phyloP scores from a whole-genome alignment of 2,113 vertebrate genomes.

The Cavia porcellus region DNA sequence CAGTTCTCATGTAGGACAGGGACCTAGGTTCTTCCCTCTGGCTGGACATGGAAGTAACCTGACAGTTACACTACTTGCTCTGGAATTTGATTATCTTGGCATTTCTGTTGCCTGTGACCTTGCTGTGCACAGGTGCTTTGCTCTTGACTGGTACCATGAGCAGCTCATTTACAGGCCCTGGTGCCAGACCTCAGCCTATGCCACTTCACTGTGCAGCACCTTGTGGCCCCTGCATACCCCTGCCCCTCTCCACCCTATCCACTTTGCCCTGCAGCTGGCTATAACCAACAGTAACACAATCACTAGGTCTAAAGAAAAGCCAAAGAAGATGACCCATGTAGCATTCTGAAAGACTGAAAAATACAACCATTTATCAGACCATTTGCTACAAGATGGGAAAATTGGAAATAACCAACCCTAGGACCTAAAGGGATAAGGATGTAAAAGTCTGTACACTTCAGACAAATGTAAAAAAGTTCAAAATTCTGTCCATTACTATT shows the following conservation, averaged over 20 bases:
- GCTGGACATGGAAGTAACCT: not conserved
- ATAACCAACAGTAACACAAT: not conserved
- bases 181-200: not conserved
- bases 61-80: not conserved
- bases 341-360: not conserved
- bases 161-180: not conserved
- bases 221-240: not conserved
- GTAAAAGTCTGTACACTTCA: not conserved
- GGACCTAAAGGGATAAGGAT: not conserved
- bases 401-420: not conserved
- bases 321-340: not conserved
- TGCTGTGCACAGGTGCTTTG: no score
- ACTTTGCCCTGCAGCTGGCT: not conserved
- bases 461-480: not conserved
- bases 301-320: not conserved
- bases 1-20: not conserved
- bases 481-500: not conserved
- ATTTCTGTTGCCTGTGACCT: not conserved
- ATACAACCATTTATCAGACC: not conserved
- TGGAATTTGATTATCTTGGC: not conserved
- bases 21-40: not conserved
- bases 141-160: not conserved
- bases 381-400: not conserved
- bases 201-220: not conserved
- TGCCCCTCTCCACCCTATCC: not conserved